phyloP scores from a whole-genome alignment of 2,888 invertebrate genomes.

The Syrphus vitripennis region DNA sequence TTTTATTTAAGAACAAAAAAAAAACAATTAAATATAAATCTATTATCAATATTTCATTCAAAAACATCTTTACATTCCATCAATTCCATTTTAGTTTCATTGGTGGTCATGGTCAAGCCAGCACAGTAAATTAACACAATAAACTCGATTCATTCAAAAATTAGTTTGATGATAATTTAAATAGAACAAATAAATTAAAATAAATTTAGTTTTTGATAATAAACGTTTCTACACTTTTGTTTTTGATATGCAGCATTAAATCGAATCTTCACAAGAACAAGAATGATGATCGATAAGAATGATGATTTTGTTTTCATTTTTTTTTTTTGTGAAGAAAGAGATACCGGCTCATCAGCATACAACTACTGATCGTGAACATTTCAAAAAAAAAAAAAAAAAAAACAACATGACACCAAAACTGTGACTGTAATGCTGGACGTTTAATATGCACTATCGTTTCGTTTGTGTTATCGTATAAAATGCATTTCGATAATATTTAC shows the following conservation, averaged over 20 bases:
- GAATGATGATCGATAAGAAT: not conserved
- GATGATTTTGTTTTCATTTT: constrained; percentile 1
- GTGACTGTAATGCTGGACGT: not conserved
- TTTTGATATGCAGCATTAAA: not conserved
- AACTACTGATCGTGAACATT: not conserved
- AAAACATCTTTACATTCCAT: too few relatives aligned
- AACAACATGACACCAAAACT: not conserved
- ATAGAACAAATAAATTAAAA: not conserved
- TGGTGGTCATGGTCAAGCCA: too few relatives aligned
- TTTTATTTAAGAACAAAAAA: too few relatives aligned
- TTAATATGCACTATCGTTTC: not conserved
- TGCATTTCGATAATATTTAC: constrained; percentile 54
- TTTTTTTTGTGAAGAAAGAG: too few relatives aligned
- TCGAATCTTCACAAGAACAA: not conserved
- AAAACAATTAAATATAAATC: too few relatives aligned
- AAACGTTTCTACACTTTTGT: not conserved
- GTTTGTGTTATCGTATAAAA: constrained; percentile 14
- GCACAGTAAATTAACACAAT: not conserved
- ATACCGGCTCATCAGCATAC: not conserved
- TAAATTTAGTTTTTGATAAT: constrained; percentile 1
- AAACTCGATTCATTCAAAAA: not conserved
- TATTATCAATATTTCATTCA: too few relatives aligned
- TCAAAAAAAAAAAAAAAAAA: not conserved
- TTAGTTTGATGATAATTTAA: too few relatives aligned
- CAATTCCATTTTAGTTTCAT: too few relatives aligned